phyloP scores from a whole-genome alignment of 2,113 vertebrate species.

The Danio rerio region GRCz12tu NC_133194.1:32375001-32375500 shows the following conservation, averaged over 20 bases:
- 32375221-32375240: neutral
- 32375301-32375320: conserved; percentile 4
- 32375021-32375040: too few species aligned
- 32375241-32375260: neutral
- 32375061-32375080: neutral
- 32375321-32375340: conserved; percentile 18
- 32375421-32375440: conserved; percentile 20
- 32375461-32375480: conserved; percentile 33
- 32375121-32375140: neutral
- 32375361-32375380: conserved; percentile 21
- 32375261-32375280: neutral
- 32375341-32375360: conserved; percentile 1
- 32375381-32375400: neutral
- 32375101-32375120: neutral
- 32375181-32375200: conserved; percentile 11
- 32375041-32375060: too few species aligned
- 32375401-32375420: conserved; percentile 22
- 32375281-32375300: neutral
- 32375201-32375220: neutral
- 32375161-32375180: conserved; percentile 4
- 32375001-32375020: neutral
- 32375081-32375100: conserved; percentile 36
- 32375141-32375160: too few species aligned
- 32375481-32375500: conserved; percentile 39
- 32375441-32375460: conserved; percentile 37